Base-by-base conservation (phyloP, 2,888 invertebrate species). In the Myopa tessellatipennis region DNA sequence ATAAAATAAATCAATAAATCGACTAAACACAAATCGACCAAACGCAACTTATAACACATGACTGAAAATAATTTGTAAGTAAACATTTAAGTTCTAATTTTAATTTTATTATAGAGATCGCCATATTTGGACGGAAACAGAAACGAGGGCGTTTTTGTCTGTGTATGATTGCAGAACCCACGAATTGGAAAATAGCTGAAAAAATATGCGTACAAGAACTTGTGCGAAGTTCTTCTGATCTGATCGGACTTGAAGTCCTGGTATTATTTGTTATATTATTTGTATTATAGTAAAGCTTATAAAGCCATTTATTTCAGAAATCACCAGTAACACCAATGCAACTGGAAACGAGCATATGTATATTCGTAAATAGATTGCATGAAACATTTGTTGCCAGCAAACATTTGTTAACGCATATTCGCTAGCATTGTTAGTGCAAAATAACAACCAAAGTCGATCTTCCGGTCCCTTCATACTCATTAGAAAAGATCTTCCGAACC, bases 41-140 rank as follows among this genome's bases (percentile, higher is more conserved):
- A 26, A 26, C 26, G 26, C 26, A 26, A 26, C 26, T 26, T 26
- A 26, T 26, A 26, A 26, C 1, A 1, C 26, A 26, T 26, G 26
- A 26, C 26, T 45, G 61, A 61, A 61, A 61, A 61, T n/a, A 18
- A 26, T 26, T 26, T n/a, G 34, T 65, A 65, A 65, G 65, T 34
- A 65, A 38, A 38, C 16, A 65, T 36, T 61, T 61, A n/a, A 26
- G 36, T 65, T 16, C 6, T 14, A 16, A 36, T 38, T 38, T 65
- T 65, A 12, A 65, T 38, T 38, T 65, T 34, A 36, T 38, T 38
- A 16, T 38, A 65, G 65, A 38, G 65, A 65, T 65, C 38, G 65
- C 0, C 65, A 65, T 65, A 65, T 65, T 65, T 65, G 65, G 65
- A 65, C 65, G 16, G 8, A 36, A 38, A 2, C 36, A 6, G 65